Percentiles rank a stretch among this genome's conserved stretches.
These are phyloP conservation scores for Chrysocyon brachyurus DNA, from an alignment of 2,797 vertebrate species.

Conservation along the genomic window DNA sequence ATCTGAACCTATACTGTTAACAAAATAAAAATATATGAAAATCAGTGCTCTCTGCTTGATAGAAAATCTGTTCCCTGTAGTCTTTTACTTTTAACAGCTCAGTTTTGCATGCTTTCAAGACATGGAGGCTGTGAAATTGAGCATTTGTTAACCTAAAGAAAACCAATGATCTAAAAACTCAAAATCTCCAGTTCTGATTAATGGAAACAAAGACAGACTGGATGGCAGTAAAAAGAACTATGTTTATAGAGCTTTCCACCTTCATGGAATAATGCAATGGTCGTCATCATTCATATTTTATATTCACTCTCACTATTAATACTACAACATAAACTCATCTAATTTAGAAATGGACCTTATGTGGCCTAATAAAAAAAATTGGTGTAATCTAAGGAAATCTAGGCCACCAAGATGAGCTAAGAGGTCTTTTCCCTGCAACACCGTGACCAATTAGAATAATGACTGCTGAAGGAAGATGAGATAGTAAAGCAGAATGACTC, in stretches of 20 bases:
- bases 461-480: conserved; percentile 43
- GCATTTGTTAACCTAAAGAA: neutral
- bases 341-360: conserved; percentile 27
- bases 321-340: conserved; percentile 58
- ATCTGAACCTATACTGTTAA: conserved; percentile 21
- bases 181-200: neutral
- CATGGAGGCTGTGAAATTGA: neutral
- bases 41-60: neutral
- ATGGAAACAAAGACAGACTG: neutral
- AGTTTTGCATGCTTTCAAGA: conserved; percentile 37
- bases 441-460: conserved; percentile 31
- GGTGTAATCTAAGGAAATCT: conserved; percentile 60
- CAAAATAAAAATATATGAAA: conserved; percentile 47
- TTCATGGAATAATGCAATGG: conserved; percentile 2
- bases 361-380: conserved; percentile 55
- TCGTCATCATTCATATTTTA: conserved; percentile 55
- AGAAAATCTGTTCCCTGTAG: neutral
- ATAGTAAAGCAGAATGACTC: conserved; percentile 47
- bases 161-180: neutral
- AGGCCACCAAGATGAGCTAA: neutral
- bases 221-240: neutral
- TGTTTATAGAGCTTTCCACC: conserved; percentile 5
- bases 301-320: conserved; percentile 43
- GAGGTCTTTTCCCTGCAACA: neutral
- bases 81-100: conserved; percentile 40